Evolutionary conservation across 2,797 vertebrate genomes (phyloP), one percentile per base, ranked within the genome.

Genomic region (Eremophila alpestris): DNA sequence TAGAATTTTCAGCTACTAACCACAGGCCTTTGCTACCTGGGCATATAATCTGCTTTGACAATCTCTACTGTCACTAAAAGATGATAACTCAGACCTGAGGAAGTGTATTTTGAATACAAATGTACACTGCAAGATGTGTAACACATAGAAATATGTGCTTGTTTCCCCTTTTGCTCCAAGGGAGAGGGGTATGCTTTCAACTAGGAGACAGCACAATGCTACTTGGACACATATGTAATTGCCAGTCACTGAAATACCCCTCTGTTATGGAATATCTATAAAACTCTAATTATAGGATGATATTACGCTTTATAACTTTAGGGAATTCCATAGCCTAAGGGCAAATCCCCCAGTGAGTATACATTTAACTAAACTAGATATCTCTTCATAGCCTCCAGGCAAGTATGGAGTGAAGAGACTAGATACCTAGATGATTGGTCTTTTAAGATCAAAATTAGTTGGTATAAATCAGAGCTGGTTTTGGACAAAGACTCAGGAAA

Each of bases 251-350:
- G 51, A 94, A 88, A 43, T 22, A 86, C 11, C 11, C 15, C 16
- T 32, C 12, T 86, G 78, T 69, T 51, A 51, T 32, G 15, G 12
- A 71, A 13, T 59, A 69, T 20, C 76, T 73, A 64, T 56, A 64
- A 58, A 91, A 64, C 13, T 52, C 38, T 81, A 81, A 81, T 83
- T 93, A 63, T 24, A 81, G 65, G 32, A 45, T 81, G 58, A 75
- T 78, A 81, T 45, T 88, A 81, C 78, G 34, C 30, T 26, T 92
- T 77, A 89, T 92, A 80, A 88, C 54, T 54, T 48, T 62, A 78
- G 79, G 75, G 38, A 92, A 91, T 79, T 55, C 22, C n/a, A 48
- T 16, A 81, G 91, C 82, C 91, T 81, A 69, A 78, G 83, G 87
- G 48, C 48, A 88, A 86, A 69, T 92, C 62, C 63, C 45, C 65